Evolutionary conservation across 2,797 vertebrate species (phyloP), one percentile per base, ranked within the genome.

Genomic region (Muscicapa comitata): DNA sequence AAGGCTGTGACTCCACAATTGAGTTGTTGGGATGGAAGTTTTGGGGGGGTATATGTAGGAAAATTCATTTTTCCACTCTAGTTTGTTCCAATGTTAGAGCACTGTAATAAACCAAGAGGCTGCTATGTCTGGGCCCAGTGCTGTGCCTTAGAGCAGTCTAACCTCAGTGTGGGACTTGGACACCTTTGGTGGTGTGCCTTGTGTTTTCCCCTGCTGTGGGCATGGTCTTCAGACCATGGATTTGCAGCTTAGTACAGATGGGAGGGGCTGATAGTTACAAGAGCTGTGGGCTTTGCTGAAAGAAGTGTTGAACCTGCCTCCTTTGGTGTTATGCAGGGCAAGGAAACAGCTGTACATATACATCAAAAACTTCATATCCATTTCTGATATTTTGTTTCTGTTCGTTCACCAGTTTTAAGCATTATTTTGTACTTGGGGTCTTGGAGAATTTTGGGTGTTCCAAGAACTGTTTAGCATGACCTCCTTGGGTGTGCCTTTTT

Each of bases 321-420:
- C 28, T 86, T 61, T 35, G 11, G 3, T 17, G 13, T 58, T 37
- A 40, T 0, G 1, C 21, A 18, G 53, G 14, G 9, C 33, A 53
- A 55, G 31, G 48, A 66, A 82, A 47, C 40, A 63, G 63, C 58
- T 71, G 13, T 28, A 47, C 2, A 1, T 53, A 11, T 28, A 3
- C 0, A 0, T 59, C 33, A 38, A 42, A 63, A 57, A 11, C 17
- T 37, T 58, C 5, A 7, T 45, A 25, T 13, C 17, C 0, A 0
- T 68, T 90, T 72, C 17, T 68, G 35, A 8, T 40, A 5, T n/a
- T 63, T 68, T 62, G 20, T 16, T 47, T 73, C 51, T 54, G 4
- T 50, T 86, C 11, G 2, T 10, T 86, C 17, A 13, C 13, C 24
- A 3, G 8, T 67, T 82, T 23, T 73, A 24, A 76, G 43, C 14